Evolutionary conservation across 2,113 vertebrate genomes (phyloP), one percentile per base, ranked within the genome.

Genomic region (Gorsachius goisagi): DNA sequence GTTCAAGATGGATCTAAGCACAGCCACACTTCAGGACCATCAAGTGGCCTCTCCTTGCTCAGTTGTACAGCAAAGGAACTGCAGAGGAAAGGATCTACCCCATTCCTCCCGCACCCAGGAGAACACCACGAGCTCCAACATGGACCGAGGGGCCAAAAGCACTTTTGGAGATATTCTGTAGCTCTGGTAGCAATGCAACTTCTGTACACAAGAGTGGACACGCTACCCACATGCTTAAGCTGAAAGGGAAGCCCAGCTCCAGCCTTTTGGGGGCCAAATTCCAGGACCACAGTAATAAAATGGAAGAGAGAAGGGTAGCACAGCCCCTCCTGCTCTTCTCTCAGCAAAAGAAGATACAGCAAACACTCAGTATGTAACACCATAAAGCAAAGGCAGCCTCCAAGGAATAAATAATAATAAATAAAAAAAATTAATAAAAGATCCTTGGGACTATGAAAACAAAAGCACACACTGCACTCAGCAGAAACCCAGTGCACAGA

Each of bases 201-300:
- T 27, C 32, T 56, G 49, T 41, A 10, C 9, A n/a, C 7, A 15
- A 60, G 35, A 80, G 26, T 71, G 14, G 21, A 77, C 37, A 80
- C 0, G 0, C 6, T 39, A 50, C 12, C 67, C 59, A 35, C 1
- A 0, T 1, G 0, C 12, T 56, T 62, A 77, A 33, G 11, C 33
- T 67, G 16, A 67, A 81, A 81, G 19, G 58, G 11, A 55, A 78
- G 41, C 26, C 35, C 56, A 87, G 53, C 21, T 85, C n/a, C 88
- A 93, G 47, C 35, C 68, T 58, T 74, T 32, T 33, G 23, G 39
- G 32, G 20, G 17, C 16, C 21, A 35, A 85, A 85, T 58, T 74
- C 56, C 69, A 77, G 39, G 53, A 45, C 5, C 20, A 72, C 16
- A 7, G 39, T 12, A 15, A 81, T 16, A 58, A 82, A 78, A 49